Evolutionary conservation across 1,140 invertebrate genomes (phyloP), one percentile per base, ranked within the genome.

Genomic region (Anthonomus grandis): DNA sequence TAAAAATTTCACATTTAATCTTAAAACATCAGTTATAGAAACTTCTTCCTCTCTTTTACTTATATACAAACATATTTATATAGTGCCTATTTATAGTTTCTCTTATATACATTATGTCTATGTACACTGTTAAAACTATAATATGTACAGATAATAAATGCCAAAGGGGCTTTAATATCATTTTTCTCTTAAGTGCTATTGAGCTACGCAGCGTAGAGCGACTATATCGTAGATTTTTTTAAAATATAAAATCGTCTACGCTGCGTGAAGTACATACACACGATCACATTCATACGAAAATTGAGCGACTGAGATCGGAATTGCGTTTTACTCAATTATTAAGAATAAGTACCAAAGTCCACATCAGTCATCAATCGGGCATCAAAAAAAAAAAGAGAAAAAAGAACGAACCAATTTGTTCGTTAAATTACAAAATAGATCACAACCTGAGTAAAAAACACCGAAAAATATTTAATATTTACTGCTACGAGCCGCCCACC

Each of bases 401-500:
- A 52, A 41, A 38, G 27, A 31, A 24, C 24, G 41, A 52, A 15
- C 49, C 18, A 52, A 55, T 10, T 52, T 24, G n/a, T 46, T 44
- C 18, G 22, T 45, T 42, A 50, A 63, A 36, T 67, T 65, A 50
- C 24, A n/a, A n/a, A n/a, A n/a, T n/a, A 50, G 68, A 74, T 74
- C 72, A 74, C 72, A 74, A 74, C 72, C 72, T 72, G 71, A 73
- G 70, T 59, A 65, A 65, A 13, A 13, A 41, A 41, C 12, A 48
- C 9, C 18, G 24, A 22, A 45, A 22, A n/a, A 18, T 22, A 39
- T 39, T 39, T 10, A 13, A 63, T 12, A 47, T 17, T 60, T 60
- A 59, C 59, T 73, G 72, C 70, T 74, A 74, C 68, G 72, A 69
- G 37, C 71, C 67, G 25, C 70, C 69, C 17, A 74, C 71, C 41